Evolutionary conservation across 2,113 vertebrate genomes (phyloP), one percentile per base, ranked within the genome.

Genomic region (Neofelis nebulosa): DNA sequence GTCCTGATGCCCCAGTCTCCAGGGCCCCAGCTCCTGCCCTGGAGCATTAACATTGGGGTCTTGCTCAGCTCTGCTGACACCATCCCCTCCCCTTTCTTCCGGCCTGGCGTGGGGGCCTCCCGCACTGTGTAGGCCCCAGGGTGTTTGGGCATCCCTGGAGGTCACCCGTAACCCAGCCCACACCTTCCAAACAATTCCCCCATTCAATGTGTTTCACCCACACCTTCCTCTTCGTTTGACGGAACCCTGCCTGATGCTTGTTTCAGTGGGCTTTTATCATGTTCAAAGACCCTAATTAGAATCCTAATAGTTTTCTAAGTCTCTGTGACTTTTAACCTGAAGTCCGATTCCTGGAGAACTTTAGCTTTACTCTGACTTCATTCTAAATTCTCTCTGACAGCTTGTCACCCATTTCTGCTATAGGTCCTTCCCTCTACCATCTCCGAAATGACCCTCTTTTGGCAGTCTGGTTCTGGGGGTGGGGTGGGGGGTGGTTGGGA

Each of bases 41-140:
- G 21, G 13, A 0, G 2, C 45, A 45, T 45, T 45, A 45, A 45
- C 23, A 6, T 7, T 25, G 9, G 14, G 13, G 16, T 66, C 45
- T 65, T 36, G 21, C 41, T 29, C 23, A 16, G 9, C 7, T 80
- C 55, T 10, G 36, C 52, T 25, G 7, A 57, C 50, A 18, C 31
- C 12, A 0, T 3, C 10, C 5, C 19, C 0, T 18, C 16, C 23
- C 41, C 0, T n/a, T 15, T 65, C 25, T 63, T 68, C 25, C 36
- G 25, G 25, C 23, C 7, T 25, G 1, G n/a, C 13, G 65, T 33
- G 48, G 45, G 45, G 27, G 12, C 4, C 15, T 38, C n/a, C 38
- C 16, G 2, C 2, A n/a, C 84, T n/a, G 29, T 65, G 15, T 13
- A 11, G 50, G 27, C 2, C 41, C 41, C 16, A 29, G 15, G 36